Percentiles rank a stretch among this genome's conserved stretches.
Conservation (phyloP, 2,797 vertebrate genomes). For the Telmatherina bonti region DNA sequence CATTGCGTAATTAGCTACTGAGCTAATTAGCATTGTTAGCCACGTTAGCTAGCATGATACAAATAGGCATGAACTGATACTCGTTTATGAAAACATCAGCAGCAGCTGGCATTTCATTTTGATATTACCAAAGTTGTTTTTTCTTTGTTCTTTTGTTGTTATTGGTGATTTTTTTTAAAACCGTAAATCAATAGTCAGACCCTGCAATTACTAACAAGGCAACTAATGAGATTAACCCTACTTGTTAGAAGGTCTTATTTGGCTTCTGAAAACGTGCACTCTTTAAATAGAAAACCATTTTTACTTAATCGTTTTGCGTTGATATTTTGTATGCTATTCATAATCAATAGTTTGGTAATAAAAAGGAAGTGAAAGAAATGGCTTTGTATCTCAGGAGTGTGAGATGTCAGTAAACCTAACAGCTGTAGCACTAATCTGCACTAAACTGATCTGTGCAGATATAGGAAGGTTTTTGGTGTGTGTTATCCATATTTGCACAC, state of each 20-base stretch:
- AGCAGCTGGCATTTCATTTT: fast-evolving
- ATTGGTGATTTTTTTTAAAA: too few relatives aligned
- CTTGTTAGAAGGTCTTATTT: conserved; percentile 26
- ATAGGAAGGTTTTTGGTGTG: not conserved
- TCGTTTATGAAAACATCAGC: not conserved
- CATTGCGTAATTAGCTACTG: conserved; percentile 4
- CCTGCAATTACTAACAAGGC: not conserved
- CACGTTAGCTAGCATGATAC: conserved; percentile 29
- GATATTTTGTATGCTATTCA: not conserved
- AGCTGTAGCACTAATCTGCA: conserved; percentile 8
- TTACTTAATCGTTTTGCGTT: not conserved
- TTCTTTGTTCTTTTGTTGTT: not conserved
- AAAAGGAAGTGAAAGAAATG: conserved; percentile 45
- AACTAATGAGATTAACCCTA: conserved; percentile 44
- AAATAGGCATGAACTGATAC: conserved; percentile 4
- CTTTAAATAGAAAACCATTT: not conserved
- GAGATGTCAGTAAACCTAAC: not conserved
- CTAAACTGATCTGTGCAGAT: not conserved
- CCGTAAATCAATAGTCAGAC: not conserved
- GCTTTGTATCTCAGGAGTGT: not conserved
- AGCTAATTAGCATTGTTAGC: conserved; percentile 73
- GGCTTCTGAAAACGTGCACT: not conserved
- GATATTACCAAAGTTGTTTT: fast-evolving
- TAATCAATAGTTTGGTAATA: not conserved
- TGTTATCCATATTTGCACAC: too few relatives aligned